These are phyloP conservation scores for Arnoldichthys spilopterus DNA, from an alignment of 2,797 vertebrate genomes.

Conservation along the genomic window DNA sequence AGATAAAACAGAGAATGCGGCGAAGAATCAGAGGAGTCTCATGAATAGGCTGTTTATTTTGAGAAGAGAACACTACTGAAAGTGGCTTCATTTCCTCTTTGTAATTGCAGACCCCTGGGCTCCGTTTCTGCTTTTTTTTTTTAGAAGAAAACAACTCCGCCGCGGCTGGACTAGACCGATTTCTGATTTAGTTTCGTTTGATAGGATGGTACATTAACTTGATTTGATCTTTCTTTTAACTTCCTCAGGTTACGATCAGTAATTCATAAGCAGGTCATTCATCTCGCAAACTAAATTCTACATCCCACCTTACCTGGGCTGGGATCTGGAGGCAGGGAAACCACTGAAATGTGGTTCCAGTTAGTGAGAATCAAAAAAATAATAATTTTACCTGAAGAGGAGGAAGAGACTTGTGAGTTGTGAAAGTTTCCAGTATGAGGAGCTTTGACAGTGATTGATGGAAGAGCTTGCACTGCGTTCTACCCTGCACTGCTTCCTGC, in stretches of 20 bases:
- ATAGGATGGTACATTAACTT: background rate
- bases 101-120: background rate
- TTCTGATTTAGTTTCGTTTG: background rate
- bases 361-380: too few relatives aligned
- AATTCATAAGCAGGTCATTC: too few relatives aligned
- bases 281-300: too few relatives aligned
- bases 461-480: too few relatives aligned
- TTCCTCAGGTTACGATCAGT: background rate
- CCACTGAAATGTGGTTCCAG: too few relatives aligned
- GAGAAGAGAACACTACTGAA: background rate
- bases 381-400: too few relatives aligned
- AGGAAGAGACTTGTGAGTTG: too few relatives aligned
- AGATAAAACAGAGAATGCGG: background rate
- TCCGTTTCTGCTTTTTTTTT: background rate
- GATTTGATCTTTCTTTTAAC: background rate
- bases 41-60: background rate
- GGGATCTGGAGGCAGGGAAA: too few relatives aligned
- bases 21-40: background rate
- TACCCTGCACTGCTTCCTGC: too few relatives aligned
- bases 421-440: too few relatives aligned
- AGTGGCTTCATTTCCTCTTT: conserved; percentile 15
- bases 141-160: background rate
- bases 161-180: background rate
- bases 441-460: too few relatives aligned
- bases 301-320: too few relatives aligned